These are phyloP conservation scores for Todiramphus chloris DNA, from an alignment of 2,113 vertebrate genomes.

Conservation along the genomic window DNA sequence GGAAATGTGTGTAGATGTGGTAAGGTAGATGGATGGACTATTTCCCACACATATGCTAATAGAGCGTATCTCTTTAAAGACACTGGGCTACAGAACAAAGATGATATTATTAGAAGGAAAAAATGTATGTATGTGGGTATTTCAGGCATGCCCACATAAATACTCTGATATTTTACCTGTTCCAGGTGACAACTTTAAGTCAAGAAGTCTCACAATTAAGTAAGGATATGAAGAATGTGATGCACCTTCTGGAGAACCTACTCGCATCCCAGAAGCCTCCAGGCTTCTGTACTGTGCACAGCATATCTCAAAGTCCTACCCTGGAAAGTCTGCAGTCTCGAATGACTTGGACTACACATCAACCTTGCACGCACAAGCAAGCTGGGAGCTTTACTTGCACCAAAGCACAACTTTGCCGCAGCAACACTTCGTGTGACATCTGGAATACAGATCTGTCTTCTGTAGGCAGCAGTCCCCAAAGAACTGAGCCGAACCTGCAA, in stretches of 20 bases:
- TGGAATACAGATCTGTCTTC: slow-evolving; percentile 71
- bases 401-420: slow-evolving; percentile 70
- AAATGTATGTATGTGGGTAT: background rate
- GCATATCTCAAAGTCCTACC: slow-evolving; percentile 62
- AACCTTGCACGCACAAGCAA: slow-evolving; percentile 68
- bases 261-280: slow-evolving; percentile 67
- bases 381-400: slow-evolving; percentile 54
- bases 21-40: background rate
- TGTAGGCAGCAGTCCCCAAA: slow-evolving; percentile 70
- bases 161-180: background rate
- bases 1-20: background rate
- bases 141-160: background rate
- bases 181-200: slow-evolving; percentile 76
- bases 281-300: slow-evolving; percentile 67
- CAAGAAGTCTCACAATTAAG: slow-evolving; percentile 83
- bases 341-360: slow-evolving; percentile 65
- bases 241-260: slow-evolving; percentile 77
- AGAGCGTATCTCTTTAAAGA: background rate
- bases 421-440: slow-evolving; percentile 59
- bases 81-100: background rate
- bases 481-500: slow-evolving; percentile 61
- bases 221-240: slow-evolving; percentile 79
- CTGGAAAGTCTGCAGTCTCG: slow-evolving; percentile 69
- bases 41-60: background rate
- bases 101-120: background rate